Evolutionary conservation across 2,888 invertebrate genomes (phyloP), one percentile per base, ranked within the genome.

Genomic region (Lathronympha strigana): DNA sequence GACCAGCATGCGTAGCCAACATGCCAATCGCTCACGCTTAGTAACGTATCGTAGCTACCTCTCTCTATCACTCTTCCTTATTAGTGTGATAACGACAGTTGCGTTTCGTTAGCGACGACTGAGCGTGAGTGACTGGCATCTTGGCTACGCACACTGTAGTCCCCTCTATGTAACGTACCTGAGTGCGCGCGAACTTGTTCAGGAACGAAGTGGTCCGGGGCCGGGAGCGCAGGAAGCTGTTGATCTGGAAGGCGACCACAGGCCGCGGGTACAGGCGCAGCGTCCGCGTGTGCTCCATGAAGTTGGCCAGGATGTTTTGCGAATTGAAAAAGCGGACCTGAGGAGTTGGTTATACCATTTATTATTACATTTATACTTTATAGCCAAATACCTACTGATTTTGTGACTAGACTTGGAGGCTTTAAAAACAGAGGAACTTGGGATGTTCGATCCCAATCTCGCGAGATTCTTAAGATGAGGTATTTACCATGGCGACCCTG

Each of bases 241-340:
- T 97, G 77, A 98, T 97, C 90, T 99, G 99, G 79, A 99, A 98
- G 4, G 99, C 99, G 4, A 99, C 99, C 2, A 99, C 99, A 0
- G 99, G 99, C 61, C 99, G 93, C 1, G 99, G 99, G 88, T 99
- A 99, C 0, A 99, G 92, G 0, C 99, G 94, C 67, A 99, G 88
- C 0, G 99, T 99, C 66, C 99, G 93, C 1, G 99, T 99, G 87
- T 99, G 99, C 79, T 99, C 99, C 73, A 97, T 96, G 82, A 99
- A 99, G 85, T 99, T 99, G 0, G 98, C 99, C 74, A 99, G 90
- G 9, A 98, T 95, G 82, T 99, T 99, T 80, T 98, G 96, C 0
- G 99, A 99, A 87, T 99, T 99, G 93, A 99, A 99, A 88, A 99
- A 99, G 9, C 98, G 95, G 25, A 98, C 95, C 96, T 96, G 85